phyloP scores from a whole-genome alignment of 2,888 invertebrate species.

The Carpatolechia fugitivella region DNA sequence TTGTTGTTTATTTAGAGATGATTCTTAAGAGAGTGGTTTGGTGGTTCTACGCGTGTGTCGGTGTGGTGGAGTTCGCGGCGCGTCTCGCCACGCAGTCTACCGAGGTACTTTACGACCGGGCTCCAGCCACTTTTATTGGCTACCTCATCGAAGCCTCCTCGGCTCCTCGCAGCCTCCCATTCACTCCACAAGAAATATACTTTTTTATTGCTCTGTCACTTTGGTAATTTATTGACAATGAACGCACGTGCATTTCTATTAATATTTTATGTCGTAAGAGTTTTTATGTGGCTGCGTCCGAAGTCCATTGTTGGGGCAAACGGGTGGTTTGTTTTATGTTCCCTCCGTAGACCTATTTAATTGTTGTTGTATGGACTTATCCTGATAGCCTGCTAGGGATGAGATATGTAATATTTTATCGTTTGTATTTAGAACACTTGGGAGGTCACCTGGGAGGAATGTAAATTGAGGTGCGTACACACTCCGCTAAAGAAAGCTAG shows the following conservation, averaged over 20 bases:
- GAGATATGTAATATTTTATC: background rate
- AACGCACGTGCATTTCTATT: conserved; percentile 79
- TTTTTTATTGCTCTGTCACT: conserved; percentile 79
- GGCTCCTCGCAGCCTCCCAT: conserved; percentile 75
- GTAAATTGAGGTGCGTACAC: background rate
- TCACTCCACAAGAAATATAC: conserved; percentile 76
- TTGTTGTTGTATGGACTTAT: conserved; percentile 30
- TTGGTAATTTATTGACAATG: conserved; percentile 78
- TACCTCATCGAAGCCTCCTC: conserved; percentile 74
- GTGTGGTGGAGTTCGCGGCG: conserved; percentile 30
- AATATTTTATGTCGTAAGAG: conserved; percentile 75
- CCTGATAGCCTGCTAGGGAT: background rate
- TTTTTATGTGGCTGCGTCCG: conserved; percentile 60
- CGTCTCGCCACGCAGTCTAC: conserved; percentile 78
- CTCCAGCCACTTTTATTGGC: conserved; percentile 77
- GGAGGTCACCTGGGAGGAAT: background rate
- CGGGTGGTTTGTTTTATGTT: conserved; percentile 67
- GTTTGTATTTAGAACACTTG: background rate
- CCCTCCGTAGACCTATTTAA: conserved; percentile 48
- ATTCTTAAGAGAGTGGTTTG: background rate
- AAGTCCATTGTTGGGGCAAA: conserved; percentile 53
- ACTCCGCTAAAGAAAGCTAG: conserved; percentile 1
- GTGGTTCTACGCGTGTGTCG: conserved; percentile 7
- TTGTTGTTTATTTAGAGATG: background rate
- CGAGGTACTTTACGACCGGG: conserved; percentile 68